Evolutionary conservation across 2,888 invertebrate species (phyloP).

Genomic region (Pteria penguin): DNA sequence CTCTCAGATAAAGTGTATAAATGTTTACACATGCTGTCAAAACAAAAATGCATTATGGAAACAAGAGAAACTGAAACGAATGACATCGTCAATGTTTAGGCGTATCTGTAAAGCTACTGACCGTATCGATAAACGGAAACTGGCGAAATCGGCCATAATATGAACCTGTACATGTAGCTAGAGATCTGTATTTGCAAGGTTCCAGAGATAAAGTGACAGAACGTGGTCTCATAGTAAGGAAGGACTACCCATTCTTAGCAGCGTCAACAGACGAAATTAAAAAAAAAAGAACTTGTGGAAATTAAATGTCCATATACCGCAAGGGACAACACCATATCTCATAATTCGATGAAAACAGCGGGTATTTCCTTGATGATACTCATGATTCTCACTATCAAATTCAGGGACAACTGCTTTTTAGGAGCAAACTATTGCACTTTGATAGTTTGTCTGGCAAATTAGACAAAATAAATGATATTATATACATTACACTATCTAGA

Average conservation of each 20-base stretch:
- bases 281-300: conserved; percentile 18
- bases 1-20: not conserved
- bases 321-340: conserved; percentile 8
- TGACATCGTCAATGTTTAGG: conserved; percentile 48
- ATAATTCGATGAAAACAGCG: not conserved
- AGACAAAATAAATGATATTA: conserved; percentile 35
- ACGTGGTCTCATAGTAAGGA: conserved; percentile 39
- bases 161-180: conserved; percentile 32
- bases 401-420: conserved; percentile 45
- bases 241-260: conserved; percentile 26
- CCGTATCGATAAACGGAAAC: conserved; percentile 14
- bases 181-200: conserved; percentile 17
- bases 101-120: conserved; percentile 36
- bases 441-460: conserved; percentile 30
- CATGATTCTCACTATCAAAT: conserved; percentile 46
- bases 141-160: conserved; percentile 29
- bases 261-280: conserved; percentile 38
- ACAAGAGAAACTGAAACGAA: conserved; percentile 35
- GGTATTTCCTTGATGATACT: conserved; percentile 14
- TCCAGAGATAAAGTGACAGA: conserved; percentile 2
- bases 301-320: conserved; percentile 39
- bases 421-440: conserved; percentile 34
- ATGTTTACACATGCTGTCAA: conserved; percentile 35
- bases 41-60: conserved; percentile 38
- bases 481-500: conserved; percentile 21